Evolutionary conservation across 2,888 invertebrate species (phyloP), one percentile per base, ranked within the genome.

Genomic region (Melanotus villosus): DNA sequence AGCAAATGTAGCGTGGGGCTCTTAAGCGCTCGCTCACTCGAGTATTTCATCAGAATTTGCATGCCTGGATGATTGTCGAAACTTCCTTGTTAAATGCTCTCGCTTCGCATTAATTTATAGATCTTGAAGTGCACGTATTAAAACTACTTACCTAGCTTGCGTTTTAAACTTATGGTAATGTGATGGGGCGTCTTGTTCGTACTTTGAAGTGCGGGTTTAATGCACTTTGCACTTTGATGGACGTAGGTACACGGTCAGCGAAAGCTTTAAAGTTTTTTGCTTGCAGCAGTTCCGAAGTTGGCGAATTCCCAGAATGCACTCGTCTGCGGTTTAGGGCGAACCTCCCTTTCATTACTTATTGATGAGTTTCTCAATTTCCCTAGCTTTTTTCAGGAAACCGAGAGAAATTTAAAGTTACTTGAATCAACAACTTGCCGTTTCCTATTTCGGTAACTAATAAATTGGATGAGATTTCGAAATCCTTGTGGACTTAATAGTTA

Each of bases 1-100:
- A 73, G 75, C 77, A 81, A 82, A 82, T 81, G 82, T 82, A 80
- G 73, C 82, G 80, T 82, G 74, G 73, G 75, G 76, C 76, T 74
- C 78, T 80, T 80, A 80, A 79, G 80, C 76, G 76, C 76, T 75
- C 76, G 73, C 76, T 78, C 73, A 76, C 70, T 78, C 74, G 68
- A 75, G 76, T 78, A 79, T 79, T 80, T 76, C 79, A 80, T 80
- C 79, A 78, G 79, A 79, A 80, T 78, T 79, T 79, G 72, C 75
- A 77, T 78, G 77, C 77, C 76, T 70, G 74, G 75, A 77, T 76
- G 76, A 75, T 70, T 79, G 76, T 73, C 73, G 68, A 71, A 78
- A 79, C 79, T 79, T 80, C 71, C 76, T 78, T 72, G 77, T 77
- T 79, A 77, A 77, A 78, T 76, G 75, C 73, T 77, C 77, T 76